These are phyloP conservation scores for Mamestra configurata DNA, from an alignment of 1,140 invertebrate genomes.

Conservation along the genomic window DNA sequence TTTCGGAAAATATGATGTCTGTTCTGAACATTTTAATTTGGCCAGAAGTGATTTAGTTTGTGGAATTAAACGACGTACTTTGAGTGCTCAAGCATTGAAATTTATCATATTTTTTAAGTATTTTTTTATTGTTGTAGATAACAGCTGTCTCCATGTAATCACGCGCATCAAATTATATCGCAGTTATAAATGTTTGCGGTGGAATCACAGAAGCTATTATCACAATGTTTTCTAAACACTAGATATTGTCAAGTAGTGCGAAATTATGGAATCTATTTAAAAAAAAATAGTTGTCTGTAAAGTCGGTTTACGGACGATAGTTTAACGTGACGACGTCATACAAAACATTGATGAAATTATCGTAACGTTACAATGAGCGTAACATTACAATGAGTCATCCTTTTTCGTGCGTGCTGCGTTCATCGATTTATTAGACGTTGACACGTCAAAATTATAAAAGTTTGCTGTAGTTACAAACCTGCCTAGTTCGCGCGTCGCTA, in stretches of 20 bases:
- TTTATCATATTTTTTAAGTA: neutral
- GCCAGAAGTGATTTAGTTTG: neutral
- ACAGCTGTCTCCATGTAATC: neutral
- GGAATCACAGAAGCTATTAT: conserved; percentile 23
- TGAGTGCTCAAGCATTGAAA: neutral
- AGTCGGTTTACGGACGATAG: too few species aligned
- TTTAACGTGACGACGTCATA: too few species aligned
- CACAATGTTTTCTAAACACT: conserved; percentile 12
- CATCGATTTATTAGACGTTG: too few species aligned
- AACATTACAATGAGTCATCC: too few species aligned
- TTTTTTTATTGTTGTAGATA: conserved; percentile 20
- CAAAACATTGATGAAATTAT: too few species aligned
- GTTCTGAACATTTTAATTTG: neutral
- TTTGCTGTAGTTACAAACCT: too few species aligned
- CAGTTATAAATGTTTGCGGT: conserved; percentile 4
- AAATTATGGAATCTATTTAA: neutral
- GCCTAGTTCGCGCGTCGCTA: too few species aligned
- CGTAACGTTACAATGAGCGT: too few species aligned
- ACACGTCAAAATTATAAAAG: too few species aligned
- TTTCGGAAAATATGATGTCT: conserved; percentile 4
- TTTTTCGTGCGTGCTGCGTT: too few species aligned
- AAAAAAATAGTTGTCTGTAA: too few species aligned
- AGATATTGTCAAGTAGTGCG: conserved; percentile 7
- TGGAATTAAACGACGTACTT: neutral
- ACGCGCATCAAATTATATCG: neutral